phyloP scores from a whole-genome alignment of 2,888 invertebrate species.

The Andricus curvator region DNA sequence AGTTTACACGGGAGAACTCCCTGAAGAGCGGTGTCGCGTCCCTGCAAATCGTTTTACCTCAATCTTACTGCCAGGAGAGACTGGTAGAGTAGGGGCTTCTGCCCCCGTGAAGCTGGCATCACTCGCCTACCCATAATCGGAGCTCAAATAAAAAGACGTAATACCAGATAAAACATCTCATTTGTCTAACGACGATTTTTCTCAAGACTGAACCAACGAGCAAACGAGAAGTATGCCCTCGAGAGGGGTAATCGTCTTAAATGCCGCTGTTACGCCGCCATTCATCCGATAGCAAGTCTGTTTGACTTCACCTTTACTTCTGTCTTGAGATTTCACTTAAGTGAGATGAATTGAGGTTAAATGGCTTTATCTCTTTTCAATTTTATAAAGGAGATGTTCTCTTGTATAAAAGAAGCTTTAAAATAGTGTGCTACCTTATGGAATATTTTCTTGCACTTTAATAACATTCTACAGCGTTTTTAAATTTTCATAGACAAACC shows the following conservation, averaged over 20 bases:
- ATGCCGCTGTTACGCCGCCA: slow-evolving; percentile 67
- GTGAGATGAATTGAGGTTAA: slow-evolving; percentile 70
- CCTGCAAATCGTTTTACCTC: slow-evolving; percentile 75
- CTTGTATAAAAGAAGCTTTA: background rate
- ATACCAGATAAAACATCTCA: slow-evolving; percentile 77
- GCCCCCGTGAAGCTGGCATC: slow-evolving; percentile 44
- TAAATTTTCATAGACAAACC: no score
- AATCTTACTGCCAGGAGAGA: slow-evolving; percentile 62
- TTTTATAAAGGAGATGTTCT: background rate
- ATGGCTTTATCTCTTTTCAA: background rate
- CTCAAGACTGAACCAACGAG: slow-evolving; percentile 52
- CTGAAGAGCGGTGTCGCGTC: slow-evolving; percentile 62
- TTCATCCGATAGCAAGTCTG: slow-evolving; percentile 44
- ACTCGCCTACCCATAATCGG: slow-evolving; percentile 69
- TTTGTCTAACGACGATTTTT: slow-evolving; percentile 77
- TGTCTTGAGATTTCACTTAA: slow-evolving; percentile 72
- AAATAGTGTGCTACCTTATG: background rate
- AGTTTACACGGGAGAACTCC: slow-evolving; percentile 62
- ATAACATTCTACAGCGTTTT: no score
- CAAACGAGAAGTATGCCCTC: slow-evolving; percentile 54
- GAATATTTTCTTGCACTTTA: no score
- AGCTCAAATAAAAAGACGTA: slow-evolving; percentile 76
- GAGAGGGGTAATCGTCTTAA: slow-evolving; percentile 75
- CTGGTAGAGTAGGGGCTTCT: slow-evolving; percentile 46
- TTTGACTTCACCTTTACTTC: slow-evolving; percentile 52